These are phyloP conservation scores for Litocranius walleri DNA, from an alignment of 2,113 vertebrate species.

Conservation along the genomic window DNA sequence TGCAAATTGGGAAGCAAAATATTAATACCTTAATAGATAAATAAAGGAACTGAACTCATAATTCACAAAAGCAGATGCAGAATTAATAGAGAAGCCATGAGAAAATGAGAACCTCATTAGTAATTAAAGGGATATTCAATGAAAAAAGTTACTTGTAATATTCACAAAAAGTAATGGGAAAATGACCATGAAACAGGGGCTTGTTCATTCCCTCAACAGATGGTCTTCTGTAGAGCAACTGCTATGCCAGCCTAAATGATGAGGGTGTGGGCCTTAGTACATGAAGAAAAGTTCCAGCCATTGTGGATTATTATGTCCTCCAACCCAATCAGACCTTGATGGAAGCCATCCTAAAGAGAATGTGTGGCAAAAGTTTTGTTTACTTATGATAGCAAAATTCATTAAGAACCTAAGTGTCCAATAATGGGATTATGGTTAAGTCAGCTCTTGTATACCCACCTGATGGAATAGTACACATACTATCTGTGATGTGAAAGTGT, in stretches of 20 bases:
- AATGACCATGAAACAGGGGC: background rate
- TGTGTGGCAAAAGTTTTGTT: background rate
- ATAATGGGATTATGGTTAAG: background rate
- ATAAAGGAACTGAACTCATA: slow-evolving; percentile 41
- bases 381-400: background rate
- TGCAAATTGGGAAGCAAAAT: slow-evolving; percentile 45
- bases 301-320: background rate
- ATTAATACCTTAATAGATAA: slow-evolving; percentile 43
- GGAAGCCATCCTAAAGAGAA: background rate
- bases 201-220: background rate
- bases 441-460: background rate
- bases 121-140: slow-evolving; percentile 19
- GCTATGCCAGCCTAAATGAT: background rate
- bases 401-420: background rate
- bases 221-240: background rate
- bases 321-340: background rate
- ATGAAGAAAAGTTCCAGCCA: background rate
- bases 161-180: background rate
- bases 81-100: slow-evolving; percentile 50
- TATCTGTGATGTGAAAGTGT: background rate
- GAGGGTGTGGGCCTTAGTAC: background rate
- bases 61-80: slow-evolving; percentile 29
- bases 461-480: background rate
- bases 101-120: slow-evolving; percentile 17
- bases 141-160: background rate